These are phyloP conservation scores for Diaperis boleti DNA, from an alignment of 2,888 invertebrate genomes.

Conservation along the genomic window DNA sequence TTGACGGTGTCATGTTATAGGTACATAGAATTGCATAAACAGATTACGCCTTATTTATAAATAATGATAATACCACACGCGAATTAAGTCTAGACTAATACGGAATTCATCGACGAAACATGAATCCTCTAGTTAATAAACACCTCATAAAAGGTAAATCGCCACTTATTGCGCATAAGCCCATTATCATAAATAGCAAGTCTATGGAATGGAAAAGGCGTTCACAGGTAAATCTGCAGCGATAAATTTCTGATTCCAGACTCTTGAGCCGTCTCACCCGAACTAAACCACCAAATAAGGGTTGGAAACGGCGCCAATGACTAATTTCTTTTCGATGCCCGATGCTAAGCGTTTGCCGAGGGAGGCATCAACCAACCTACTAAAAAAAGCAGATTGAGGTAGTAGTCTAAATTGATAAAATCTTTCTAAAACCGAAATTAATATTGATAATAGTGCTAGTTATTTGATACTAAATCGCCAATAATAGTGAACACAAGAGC, in stretches of 20 bases:
- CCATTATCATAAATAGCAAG: conserved; percentile 28
- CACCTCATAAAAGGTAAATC: conserved; percentile 35
- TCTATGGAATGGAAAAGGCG: conserved; percentile 19
- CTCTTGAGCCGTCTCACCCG: conserved; percentile 3
- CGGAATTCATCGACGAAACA: conserved; percentile 22
- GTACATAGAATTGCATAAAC: neutral
- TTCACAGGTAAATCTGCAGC: conserved; percentile 25
- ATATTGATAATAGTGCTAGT: conserved; percentile 15
- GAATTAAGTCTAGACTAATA: conserved; percentile 10
- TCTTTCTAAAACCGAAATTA: conserved; percentile 23
- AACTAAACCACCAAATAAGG: conserved; percentile 8
- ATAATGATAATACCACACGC: conserved; percentile 5
- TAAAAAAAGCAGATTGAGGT: conserved; percentile 5
- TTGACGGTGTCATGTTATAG: neutral
- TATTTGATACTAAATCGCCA: conserved; percentile 11
- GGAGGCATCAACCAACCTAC: neutral
- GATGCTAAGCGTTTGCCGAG: neutral
- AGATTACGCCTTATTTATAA: conserved; percentile 2
- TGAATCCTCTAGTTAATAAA: conserved; percentile 28
- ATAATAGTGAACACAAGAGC: conserved; percentile 5
- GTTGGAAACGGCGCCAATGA: neutral
- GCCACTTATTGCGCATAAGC: conserved; percentile 27
- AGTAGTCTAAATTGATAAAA: conserved; percentile 22
- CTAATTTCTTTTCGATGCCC: neutral
- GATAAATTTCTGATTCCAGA: conserved; percentile 21